These are phyloP conservation scores for Lutjanus campechanus DNA, from an alignment of 2,797 vertebrate species.

Conservation along the genomic window DNA sequence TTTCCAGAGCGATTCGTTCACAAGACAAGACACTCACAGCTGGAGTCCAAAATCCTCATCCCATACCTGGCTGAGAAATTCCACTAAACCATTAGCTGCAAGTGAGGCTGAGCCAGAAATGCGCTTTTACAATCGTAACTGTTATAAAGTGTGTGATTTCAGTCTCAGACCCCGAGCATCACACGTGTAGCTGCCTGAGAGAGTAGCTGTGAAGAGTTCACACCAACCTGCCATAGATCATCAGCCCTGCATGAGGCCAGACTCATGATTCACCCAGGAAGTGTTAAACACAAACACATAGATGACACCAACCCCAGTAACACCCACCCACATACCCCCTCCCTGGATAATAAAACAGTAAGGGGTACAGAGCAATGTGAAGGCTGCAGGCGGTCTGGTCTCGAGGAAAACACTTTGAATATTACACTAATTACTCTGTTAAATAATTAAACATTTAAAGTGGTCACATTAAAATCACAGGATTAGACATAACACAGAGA, in stretches of 20 bases:
- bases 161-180: slow-evolving; percentile 7
- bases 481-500: background rate
- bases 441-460: background rate
- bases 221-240: slow-evolving; percentile 54
- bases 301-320: slow-evolving; percentile 39
- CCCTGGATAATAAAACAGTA: slow-evolving; percentile 66
- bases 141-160: slow-evolving; percentile 1
- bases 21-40: slow-evolving; percentile 41
- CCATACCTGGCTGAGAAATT: slow-evolving; percentile 6
- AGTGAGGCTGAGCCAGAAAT: slow-evolving; percentile 13
- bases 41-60: slow-evolving; percentile 12
- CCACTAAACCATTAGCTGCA: background rate
- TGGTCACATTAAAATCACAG: background rate
- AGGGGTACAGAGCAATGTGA: slow-evolving; percentile 29
- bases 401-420: slow-evolving; percentile 45
- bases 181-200: slow-evolving; percentile 31
- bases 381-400: slow-evolving; percentile 21
- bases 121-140: slow-evolving; percentile 8
- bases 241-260: slow-evolving; percentile 46
- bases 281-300: slow-evolving; percentile 68
- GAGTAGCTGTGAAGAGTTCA: slow-evolving; percentile 51
- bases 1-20: slow-evolving; percentile 21
- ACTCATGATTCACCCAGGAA: slow-evolving; percentile 66
- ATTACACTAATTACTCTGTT: slow-evolving; percentile 13
- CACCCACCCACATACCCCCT: slow-evolving; percentile 41